Conservation (phyloP, 2,888 invertebrate species). For the Cremastinae sp. region DNA sequence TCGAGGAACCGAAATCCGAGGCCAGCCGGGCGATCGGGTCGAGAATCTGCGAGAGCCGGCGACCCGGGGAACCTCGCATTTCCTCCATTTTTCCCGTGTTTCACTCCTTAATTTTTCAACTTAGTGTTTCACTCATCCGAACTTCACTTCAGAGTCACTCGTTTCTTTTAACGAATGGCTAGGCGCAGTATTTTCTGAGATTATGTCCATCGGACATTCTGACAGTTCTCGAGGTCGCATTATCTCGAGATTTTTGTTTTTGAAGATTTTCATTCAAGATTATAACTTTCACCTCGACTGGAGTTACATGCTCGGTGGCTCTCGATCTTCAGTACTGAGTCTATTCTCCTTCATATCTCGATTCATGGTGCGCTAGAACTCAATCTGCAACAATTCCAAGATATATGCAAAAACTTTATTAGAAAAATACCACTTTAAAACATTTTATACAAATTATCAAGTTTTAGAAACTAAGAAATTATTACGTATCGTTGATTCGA, state of each 20-base stretch:
- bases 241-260: too few relatives aligned
- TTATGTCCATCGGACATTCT: too few relatives aligned
- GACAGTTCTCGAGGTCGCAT: too few relatives aligned
- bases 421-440: not conserved
- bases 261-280: not conserved
- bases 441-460: too few relatives aligned
- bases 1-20: conserved; percentile 81
- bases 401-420: not conserved
- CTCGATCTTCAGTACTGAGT: conserved; percentile 16
- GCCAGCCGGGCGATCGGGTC: conserved; percentile 90
- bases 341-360: conserved; percentile 39
- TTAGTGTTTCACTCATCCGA: too few relatives aligned
- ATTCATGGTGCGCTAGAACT: conserved; percentile 6
- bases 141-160: too few relatives aligned
- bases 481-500: too few relatives aligned
- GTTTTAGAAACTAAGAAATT: too few relatives aligned
- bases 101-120: not conserved
- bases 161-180: not conserved
- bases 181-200: too few relatives aligned
- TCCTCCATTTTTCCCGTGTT: conserved; percentile 73
- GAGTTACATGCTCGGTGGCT: conserved; percentile 46
- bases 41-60: conserved; percentile 90
- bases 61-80: conserved; percentile 80
- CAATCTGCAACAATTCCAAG: conserved; percentile 42
- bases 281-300: not conserved